phyloP scores from a whole-genome alignment of 2,113 vertebrate genomes.

The Tragulus kanchil region DNA sequence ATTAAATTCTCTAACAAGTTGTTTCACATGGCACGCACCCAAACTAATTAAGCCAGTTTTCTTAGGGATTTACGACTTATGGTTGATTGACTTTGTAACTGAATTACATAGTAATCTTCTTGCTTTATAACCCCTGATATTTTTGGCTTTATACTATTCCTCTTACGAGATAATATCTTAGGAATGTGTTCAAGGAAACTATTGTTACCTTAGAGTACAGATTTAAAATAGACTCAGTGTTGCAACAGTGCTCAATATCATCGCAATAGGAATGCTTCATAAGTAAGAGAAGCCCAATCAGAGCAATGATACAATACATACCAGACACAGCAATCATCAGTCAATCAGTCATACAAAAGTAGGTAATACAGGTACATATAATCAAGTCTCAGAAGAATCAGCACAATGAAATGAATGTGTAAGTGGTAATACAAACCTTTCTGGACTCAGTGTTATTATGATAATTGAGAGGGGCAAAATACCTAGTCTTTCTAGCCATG shows the following conservation, averaged over 20 bases:
- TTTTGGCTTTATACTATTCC: conserved; percentile 42
- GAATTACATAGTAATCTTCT: conserved; percentile 77
- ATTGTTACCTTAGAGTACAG: background rate
- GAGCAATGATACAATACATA: background rate
- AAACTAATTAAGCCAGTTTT: conserved; percentile 81
- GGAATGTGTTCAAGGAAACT: background rate
- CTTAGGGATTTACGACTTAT: conserved; percentile 68
- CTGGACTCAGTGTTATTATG: background rate
- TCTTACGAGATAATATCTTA: conserved; percentile 1
- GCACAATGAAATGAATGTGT: background rate
- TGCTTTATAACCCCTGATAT: conserved; percentile 40
- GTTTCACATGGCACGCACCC: conserved; percentile 59
- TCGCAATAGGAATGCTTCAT: background rate
- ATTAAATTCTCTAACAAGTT: conserved; percentile 73
- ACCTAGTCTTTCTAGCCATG: background rate
- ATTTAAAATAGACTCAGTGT: background rate
- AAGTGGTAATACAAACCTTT: background rate
- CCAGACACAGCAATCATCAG: background rate
- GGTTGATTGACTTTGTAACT: conserved; percentile 72
- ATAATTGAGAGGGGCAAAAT: background rate
- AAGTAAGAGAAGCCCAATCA: background rate
- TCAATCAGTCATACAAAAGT: background rate
- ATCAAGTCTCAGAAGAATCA: background rate
- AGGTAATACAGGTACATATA: background rate
- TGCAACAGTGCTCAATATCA: background rate